Evolutionary conservation across 2,113 vertebrate genomes (phyloP).

Genomic region (Numenius arquata): DNA sequence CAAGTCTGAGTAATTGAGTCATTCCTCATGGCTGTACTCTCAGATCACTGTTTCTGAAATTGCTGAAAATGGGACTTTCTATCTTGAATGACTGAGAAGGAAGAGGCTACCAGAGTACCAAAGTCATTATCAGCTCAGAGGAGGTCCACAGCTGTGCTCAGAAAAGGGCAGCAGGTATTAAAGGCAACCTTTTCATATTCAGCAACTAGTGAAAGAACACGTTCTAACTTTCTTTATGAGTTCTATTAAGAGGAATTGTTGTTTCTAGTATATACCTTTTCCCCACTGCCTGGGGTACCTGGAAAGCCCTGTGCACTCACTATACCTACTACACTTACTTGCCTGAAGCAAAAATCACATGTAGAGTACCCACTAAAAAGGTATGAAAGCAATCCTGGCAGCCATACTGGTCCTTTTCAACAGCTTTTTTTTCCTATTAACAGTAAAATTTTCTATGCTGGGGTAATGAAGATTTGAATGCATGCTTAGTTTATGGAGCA

Average conservation of each 20-base stretch:
- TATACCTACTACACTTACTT: neutral
- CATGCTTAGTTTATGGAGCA: neutral
- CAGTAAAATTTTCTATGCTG: neutral
- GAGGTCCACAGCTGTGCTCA: neutral
- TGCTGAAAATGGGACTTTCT: neutral
- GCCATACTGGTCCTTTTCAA: neutral
- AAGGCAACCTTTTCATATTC: neutral
- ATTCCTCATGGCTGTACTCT: neutral
- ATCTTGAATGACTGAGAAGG: neutral
- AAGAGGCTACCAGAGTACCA: neutral
- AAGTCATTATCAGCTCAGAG: neutral
- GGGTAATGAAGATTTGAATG: neutral
- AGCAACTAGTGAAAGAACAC: neutral
- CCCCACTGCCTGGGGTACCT: neutral
- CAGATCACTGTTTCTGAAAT: neutral
- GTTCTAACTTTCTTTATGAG: neutral
- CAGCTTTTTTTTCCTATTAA: neutral
- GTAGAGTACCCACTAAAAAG: neutral
- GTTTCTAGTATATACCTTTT: neutral
- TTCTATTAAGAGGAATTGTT: neutral
- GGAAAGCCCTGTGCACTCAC: neutral
- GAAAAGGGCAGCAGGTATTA: slow-evolving; percentile 1
- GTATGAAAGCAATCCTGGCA: neutral
- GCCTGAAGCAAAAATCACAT: neutral
- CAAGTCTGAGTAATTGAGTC: neutral